phyloP scores from a whole-genome alignment of 2,797 vertebrate species.

The Falco columbarius region DNA sequence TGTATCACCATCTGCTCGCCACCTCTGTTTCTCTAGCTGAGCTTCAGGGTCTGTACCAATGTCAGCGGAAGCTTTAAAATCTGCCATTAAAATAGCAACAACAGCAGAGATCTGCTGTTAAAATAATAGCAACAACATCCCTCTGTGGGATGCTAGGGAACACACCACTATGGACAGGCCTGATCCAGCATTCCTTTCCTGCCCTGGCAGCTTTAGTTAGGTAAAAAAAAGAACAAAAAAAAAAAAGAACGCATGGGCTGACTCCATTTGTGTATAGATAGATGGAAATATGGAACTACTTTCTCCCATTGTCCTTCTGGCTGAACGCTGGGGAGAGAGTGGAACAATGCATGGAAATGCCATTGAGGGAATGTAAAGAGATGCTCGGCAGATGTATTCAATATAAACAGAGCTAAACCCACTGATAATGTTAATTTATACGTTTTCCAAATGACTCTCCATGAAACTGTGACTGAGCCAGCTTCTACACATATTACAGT shows the following conservation, averaged over 20 bases:
- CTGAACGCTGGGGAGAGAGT: constrained; percentile 19
- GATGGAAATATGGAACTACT: constrained; percentile 59
- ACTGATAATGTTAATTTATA: neutral
- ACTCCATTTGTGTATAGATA: neutral
- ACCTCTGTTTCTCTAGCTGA: constrained; percentile 56
- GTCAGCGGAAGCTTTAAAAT: constrained; percentile 70
- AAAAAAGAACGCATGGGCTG: neutral
- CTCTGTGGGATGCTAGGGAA: constrained; percentile 61
- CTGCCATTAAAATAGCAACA: constrained; percentile 66
- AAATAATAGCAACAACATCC: constrained; percentile 66
- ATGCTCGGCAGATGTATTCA: neutral
- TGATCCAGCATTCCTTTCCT: constrained; percentile 34
- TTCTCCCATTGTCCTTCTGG: constrained; percentile 48
- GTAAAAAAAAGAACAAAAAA: neutral
- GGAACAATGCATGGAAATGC: constrained; percentile 46
- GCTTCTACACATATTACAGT: neutral
- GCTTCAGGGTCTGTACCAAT: constrained; percentile 49
- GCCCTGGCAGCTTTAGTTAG: neutral
- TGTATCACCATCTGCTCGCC: constrained; percentile 61
- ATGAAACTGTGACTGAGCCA: neutral
- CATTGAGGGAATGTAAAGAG: neutral
- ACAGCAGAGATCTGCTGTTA: constrained; percentile 65
- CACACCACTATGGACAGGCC: constrained; percentile 12
- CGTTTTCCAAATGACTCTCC: neutral
- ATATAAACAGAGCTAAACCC: neutral